Evolutionary conservation across 2,888 invertebrate species (phyloP).

Genomic region (Metacarcinus magister): DNA sequence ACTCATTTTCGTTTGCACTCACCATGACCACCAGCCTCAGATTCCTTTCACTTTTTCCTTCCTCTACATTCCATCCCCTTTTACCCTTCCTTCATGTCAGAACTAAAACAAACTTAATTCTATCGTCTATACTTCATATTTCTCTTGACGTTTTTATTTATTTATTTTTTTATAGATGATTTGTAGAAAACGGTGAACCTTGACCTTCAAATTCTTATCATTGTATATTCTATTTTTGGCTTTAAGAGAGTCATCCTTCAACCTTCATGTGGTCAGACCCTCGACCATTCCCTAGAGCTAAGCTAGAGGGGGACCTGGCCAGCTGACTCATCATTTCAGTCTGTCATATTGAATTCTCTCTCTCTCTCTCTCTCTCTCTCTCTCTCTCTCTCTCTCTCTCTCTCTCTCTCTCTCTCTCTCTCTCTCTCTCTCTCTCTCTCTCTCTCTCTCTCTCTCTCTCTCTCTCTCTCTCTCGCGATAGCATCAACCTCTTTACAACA

Average conservation of each 20-base stretch:
- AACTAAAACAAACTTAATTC: too few species aligned
- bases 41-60: neutral
- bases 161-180: too few species aligned
- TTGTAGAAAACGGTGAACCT: too few species aligned
- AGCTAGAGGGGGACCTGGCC: too few species aligned
- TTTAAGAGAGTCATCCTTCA: neutral
- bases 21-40: too few species aligned
- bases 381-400: constrained; percentile 53
- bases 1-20: too few species aligned
- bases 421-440: neutral
- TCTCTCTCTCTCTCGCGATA: neutral
- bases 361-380: constrained; percentile 51
- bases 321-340: neutral
- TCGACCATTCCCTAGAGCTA: neutral
- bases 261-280: neutral
- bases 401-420: neutral
- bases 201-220: too few species aligned
- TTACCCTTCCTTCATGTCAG: too few species aligned
- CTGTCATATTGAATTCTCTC: neutral
- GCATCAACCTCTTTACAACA: neutral
- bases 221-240: too few species aligned
- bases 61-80: too few species aligned
- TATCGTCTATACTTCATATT: too few species aligned
- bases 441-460: constrained; percentile 48
- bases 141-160: too few species aligned